A percentile compares a stretch with the other conserved stretches of the same genome.
These are phyloP conservation scores for Netelia melanura DNA, from an alignment of 2,888 invertebrate genomes.

Conservation along the genomic window DNA sequence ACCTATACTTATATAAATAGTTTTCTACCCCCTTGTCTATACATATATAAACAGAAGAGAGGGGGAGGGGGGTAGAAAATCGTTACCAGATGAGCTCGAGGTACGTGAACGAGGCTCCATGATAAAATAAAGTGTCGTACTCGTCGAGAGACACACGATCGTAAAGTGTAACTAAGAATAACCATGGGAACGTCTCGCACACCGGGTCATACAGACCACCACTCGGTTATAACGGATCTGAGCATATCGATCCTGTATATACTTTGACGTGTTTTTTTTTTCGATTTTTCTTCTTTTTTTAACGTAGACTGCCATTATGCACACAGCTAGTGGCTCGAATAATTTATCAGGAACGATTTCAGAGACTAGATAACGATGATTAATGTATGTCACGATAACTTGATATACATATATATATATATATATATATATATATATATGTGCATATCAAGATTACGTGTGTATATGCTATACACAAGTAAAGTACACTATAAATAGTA, in stretches of 20 bases:
- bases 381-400: slow-evolving; percentile 53
- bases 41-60: neutral
- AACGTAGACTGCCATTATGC: neutral
- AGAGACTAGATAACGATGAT: slow-evolving; percentile 47
- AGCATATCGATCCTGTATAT: slow-evolving; percentile 4
- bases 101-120: slow-evolving; percentile 4
- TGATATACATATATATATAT: neutral
- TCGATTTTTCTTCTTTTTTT: neutral
- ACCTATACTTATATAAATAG: too few relatives aligned
- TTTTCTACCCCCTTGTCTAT: too few relatives aligned
- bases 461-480: neutral
- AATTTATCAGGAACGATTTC: slow-evolving; percentile 45
- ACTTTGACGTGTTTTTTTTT: neutral
- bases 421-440: slow-evolving; percentile 14
- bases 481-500: slow-evolving; percentile 14
- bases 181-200: slow-evolving; percentile 9
- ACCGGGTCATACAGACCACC: neutral
- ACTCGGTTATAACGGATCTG: neutral
- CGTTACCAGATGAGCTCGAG: neutral
- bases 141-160: neutral
- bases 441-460: neutral
- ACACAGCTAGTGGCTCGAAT: slow-evolving; percentile 12
- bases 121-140: neutral
- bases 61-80: neutral
- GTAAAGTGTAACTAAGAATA: slow-evolving; percentile 2